Evolutionary conservation across 2,888 invertebrate genomes (phyloP), one percentile per base, ranked within the genome.

Genomic region (Hyposoter didymator): DNA sequence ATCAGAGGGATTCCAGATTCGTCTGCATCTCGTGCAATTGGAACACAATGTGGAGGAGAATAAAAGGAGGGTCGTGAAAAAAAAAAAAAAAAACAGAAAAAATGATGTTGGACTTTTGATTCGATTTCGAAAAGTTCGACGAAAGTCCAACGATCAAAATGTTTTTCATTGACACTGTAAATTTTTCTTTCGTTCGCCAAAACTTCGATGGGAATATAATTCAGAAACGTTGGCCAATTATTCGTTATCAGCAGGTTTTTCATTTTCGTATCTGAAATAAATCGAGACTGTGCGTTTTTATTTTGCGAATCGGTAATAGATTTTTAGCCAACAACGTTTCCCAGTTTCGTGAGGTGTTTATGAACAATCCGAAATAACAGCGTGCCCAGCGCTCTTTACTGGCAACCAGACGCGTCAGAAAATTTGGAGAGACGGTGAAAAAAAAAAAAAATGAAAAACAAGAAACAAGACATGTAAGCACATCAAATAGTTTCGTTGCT

Each of bases 401-500:
- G 0, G 10, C 19, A 55, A 55, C n/a, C 19, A 55, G 19, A 55
- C 22, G 52, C 10, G 52, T 22, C 8, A 55, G 8, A 55, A 1
- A 55, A 55, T 55, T 19, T 55, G 8, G 52, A 22, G 52, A 22
- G 22, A 55, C 22, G 55, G 22, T 22, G 22, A 22, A 5, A 55
- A 55, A 12, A 49, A 55, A 55, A 12, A 49, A n/a, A n/a, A 49
- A 6, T 22, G 12, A 66, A 69, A 74, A 39, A 45, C 67, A 49
- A 47, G 4, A n/a, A 39, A 70, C 69, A 73, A 81, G n/a, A 69
- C 47, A 49, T 43, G 43, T 45, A 69, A 55, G 47, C 67, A 81
- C 79, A 81, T 84, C 73, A 55, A 82, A 88, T 86, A 88, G 82
- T 88, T 90, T 86, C 79, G 82, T 89, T 90, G 88, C 88, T 90